Conservation (phyloP, 2,888 invertebrate genomes). For the Parnassius orleans region DNA sequence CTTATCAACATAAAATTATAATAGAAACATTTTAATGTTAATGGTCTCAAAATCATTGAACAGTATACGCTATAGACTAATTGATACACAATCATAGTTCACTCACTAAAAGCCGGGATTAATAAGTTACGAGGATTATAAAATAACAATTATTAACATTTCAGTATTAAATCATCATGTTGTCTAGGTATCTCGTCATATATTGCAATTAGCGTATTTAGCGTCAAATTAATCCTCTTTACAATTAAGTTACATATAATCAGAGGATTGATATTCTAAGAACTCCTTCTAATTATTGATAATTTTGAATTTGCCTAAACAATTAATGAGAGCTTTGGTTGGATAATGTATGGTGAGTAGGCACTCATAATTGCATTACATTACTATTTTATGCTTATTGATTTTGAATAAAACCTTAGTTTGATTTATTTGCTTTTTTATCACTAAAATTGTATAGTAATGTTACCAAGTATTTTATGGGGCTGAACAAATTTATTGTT, state of each 20-base stretch:
- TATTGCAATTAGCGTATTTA: conserved; percentile 28
- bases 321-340: too few relatives aligned
- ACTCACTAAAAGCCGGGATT: conserved; percentile 18
- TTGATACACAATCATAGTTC: conserved; percentile 16
- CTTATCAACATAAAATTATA: too few relatives aligned
- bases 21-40: too few relatives aligned
- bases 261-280: conserved; percentile 46
- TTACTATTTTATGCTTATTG: too few relatives aligned
- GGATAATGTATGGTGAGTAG: too few relatives aligned
- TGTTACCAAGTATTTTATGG: too few relatives aligned
- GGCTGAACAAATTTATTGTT: too few relatives aligned
- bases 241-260: conserved; percentile 45
- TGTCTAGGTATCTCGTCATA: conserved; percentile 18
- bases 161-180: conserved; percentile 17
- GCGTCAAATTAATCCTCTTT: conserved; percentile 42
- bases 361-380: too few relatives aligned
- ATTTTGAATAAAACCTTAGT: too few relatives aligned
- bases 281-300: conserved; percentile 40
- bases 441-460: too few relatives aligned
- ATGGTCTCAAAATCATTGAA: too few relatives aligned
- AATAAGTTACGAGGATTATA: conserved; percentile 23
- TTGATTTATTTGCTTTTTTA: too few relatives aligned
- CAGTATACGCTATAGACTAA: conserved; percentile 4
- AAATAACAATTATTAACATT: conserved; percentile 18
- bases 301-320: conserved; percentile 35